A percentile compares a stretch with the other conserved stretches of the same genome.
Conservation (phyloP, 2,113 vertebrate genomes). For the Muscicapa adusta region DNA sequence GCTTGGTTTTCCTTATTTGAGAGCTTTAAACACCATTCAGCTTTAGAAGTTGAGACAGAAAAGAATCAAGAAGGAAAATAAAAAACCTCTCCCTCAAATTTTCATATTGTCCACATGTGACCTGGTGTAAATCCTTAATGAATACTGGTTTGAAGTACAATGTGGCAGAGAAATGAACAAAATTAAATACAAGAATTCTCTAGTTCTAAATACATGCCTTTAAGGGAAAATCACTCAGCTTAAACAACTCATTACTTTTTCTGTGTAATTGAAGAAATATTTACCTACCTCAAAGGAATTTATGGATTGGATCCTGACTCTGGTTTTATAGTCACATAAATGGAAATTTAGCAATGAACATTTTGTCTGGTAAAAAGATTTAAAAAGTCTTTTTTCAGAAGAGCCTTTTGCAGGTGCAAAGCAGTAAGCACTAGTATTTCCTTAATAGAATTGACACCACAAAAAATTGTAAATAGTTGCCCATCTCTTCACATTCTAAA, state of each 20-base stretch:
- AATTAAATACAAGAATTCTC: background rate
- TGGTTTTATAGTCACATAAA: background rate
- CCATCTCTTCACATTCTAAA: background rate
- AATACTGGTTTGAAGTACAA: background rate
- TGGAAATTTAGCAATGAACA: background rate
- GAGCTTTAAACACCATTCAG: background rate
- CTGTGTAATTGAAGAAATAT: background rate
- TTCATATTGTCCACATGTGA: background rate
- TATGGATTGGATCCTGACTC: background rate
- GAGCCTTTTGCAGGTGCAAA: background rate
- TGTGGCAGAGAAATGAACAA: background rate
- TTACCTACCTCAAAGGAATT: slow-evolving; percentile 2
- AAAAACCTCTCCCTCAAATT: background rate
- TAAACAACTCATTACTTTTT: background rate
- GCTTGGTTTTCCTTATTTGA: background rate
- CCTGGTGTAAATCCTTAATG: background rate
- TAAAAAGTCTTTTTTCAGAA: background rate
- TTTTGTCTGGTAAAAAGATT: background rate
- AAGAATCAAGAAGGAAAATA: background rate
- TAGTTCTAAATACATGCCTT: background rate
- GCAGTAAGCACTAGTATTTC: background rate
- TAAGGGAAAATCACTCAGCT: background rate
- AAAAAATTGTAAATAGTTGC: background rate
- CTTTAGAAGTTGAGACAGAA: background rate
- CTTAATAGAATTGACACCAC: background rate